Evolutionary conservation across 92 coral and sea anemone genomes (phyloP), one percentile per base, ranked within the genome.

Genomic region (Montipora capitata): DNA sequence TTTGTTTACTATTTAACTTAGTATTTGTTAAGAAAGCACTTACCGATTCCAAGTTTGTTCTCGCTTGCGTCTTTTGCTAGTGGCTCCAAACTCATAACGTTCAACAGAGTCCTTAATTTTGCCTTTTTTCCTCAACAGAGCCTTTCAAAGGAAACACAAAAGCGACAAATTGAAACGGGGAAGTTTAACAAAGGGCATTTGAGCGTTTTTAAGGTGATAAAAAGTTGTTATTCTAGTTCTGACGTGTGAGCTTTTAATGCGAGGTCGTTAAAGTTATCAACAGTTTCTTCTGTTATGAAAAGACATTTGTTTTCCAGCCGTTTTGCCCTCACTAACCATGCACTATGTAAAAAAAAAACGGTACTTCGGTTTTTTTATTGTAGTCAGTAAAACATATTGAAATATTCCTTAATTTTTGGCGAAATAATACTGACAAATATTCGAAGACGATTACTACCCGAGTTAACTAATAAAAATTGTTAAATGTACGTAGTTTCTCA

Each of bases 1-100:
- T 12, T 57, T 35, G 49, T 51, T 68, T 15, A 41, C 39, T 40
- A 68, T 68, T 40, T 52, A 9, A 51, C 35, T 51, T 4, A n/a
- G 5, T 40, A 54, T 56, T 56, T n/a, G 14, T 40, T 11, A 0
- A 38, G 56, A 40, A 68, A 5, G 12, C 70, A 81, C 85, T 81
- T 69, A 81, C 85, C 67, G 40, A 11, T 68, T 39, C 35, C 15
- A 3, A 38, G 16, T 49, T 10, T 81, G 10, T 52, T 68, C 38
- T 43, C 42, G 16, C 54, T 40, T 2, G 45, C 45, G 57, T 72
- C 79, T 62, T 41, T 73, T 40, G 51, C 41, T 72, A 63, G 12
- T 42, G 87, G 39, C 78, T 59, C 79, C 7, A 72, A 61, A 62
- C 87, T 83, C 87, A 83, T 83, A 42, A 13, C 87, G 87, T 72